Evolutionary conservation across 2,888 invertebrate genomes (phyloP).

Genomic region (Chesias legatella): DNA sequence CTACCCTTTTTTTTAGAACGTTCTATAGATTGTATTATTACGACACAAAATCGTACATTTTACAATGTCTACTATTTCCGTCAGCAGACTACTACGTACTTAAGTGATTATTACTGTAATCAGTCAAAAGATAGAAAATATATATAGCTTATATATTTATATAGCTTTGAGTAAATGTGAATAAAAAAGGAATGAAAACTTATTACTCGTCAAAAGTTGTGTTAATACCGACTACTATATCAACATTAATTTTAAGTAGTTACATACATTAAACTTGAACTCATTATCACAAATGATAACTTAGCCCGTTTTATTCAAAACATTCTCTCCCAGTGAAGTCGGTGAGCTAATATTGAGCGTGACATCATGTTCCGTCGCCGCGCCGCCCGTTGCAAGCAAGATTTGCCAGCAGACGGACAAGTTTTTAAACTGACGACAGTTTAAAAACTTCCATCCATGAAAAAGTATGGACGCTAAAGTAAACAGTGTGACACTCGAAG

Average conservation of each 20-base stretch:
- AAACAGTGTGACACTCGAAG: slow-evolving; percentile 49
- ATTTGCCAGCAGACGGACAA: slow-evolving; percentile 19
- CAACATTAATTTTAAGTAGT: neutral
- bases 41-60: too few relatives aligned
- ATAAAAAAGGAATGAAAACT: neutral
- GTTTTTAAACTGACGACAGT: slow-evolving; percentile 7
- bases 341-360: slow-evolving; percentile 40
- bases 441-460: neutral
- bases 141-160: too few relatives aligned
- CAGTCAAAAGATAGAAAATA: too few relatives aligned
- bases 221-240: neutral
- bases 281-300: slow-evolving; percentile 43
- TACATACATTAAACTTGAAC: slow-evolving; percentile 25
- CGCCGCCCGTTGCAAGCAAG: slow-evolving; percentile 25
- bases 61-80: too few relatives aligned
- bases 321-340: slow-evolving; percentile 31
- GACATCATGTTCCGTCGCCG: slow-evolving; percentile 44
- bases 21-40: too few relatives aligned
- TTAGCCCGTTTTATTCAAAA: slow-evolving; percentile 28
- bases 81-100: too few relatives aligned
- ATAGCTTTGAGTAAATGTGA: too few relatives aligned
- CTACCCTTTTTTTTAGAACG: too few relatives aligned
- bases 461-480: slow-evolving; percentile 25
- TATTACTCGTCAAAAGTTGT: neutral
- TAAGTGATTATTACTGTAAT: too few relatives aligned